phyloP scores from a whole-genome alignment of 2,113 vertebrate genomes.

The Macaca fascicularis region T2T-MFA8v1.1 NC_088386.1:120717001-120717500 shows the following conservation, averaged over 20 bases:
- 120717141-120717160: neutral
- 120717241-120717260: neutral
- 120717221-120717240: neutral
- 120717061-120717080: neutral
- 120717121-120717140: neutral
- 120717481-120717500: neutral
- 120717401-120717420: neutral
- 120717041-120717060: neutral
- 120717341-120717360: neutral
- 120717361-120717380: neutral
- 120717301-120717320: neutral
- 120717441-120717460: neutral
- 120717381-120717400: neutral
- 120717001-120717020: neutral
- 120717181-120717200: neutral
- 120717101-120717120: rapidly evolving
- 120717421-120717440: neutral
- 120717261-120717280: neutral
- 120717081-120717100: neutral
- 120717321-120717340: neutral
- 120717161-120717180: neutral
- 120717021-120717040: neutral
- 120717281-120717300: neutral
- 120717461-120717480: neutral
- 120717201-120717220: neutral